Evolutionary conservation across 1,140 invertebrate genomes (phyloP), one percentile per base, ranked within the genome.

Genomic region (Archegozetes longisetosus): DNA sequence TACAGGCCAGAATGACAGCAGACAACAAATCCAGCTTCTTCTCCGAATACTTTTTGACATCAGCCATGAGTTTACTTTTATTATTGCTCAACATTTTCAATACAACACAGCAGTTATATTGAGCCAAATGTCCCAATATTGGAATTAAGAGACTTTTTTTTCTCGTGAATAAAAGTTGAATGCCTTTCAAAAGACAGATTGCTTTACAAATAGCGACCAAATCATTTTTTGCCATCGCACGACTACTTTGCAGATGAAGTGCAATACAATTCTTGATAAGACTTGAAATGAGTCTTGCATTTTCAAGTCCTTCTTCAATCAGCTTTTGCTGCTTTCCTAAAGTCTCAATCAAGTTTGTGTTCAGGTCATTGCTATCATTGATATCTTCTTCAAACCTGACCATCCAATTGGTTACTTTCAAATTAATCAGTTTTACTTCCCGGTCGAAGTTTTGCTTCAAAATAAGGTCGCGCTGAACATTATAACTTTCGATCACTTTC

Each of bases 1-100:
- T 77, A 72, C 87, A 85, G 52, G 80, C 81, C 24, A 86, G 73
- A 49, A 82, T 79, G 61, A 87, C 72, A 47, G 83, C 80, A 17
- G 84, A 84, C 20, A 87, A 70, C 52, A 84, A 74, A 72, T 83
- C 82, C 14, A 82, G 67, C 65, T 77, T 74, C 65, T 77, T 73
- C 65, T 81, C 76, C 67, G 76, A 80, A 65, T 80, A 81, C n/a
- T 73, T 74, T 67, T 78, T 80, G 13, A 58, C 51, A 63, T 80
- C 77, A 64, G 76, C 73, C 2, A 72, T 72, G 28, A 79, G 68
- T 59, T 71, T 66, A 68, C 73, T 74, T 73, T 75, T 62, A 6
- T 68, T 67, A 25, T 32, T 40, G 22, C 27, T 64, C 22, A 67
- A 61, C 70, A 68, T 68, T 72, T 60, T 25, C 3, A 67, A 54